These are phyloP conservation scores for Tachysurus vachellii DNA, from an alignment of 2,113 vertebrate genomes.

Conservation along the genomic window DNA sequence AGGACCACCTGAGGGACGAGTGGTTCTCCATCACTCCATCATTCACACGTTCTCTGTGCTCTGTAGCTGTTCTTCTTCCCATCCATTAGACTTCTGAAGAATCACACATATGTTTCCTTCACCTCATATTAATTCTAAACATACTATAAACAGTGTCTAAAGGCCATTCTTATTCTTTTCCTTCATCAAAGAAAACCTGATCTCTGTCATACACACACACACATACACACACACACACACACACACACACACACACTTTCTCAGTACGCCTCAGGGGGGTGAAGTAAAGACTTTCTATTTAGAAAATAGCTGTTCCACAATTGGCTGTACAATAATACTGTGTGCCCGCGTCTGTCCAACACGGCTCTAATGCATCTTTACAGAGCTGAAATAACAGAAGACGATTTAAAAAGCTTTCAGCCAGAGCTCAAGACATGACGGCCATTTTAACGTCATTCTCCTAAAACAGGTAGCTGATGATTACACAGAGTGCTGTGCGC, in stretches of 20 bases:
- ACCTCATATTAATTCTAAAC: neutral
- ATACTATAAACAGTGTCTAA: neutral
- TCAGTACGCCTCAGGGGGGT: neutral
- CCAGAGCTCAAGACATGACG: neutral
- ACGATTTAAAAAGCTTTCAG: conserved; percentile 38
- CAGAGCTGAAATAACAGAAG: conserved; percentile 33
- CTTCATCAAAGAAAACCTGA: neutral
- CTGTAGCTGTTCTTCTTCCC: neutral
- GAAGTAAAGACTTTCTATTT: conserved; percentile 4
- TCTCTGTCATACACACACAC: neutral
- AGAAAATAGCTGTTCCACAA: conserved; percentile 18
- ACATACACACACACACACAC: conserved; percentile 14
- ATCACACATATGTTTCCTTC: neutral
- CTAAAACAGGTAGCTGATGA: conserved; percentile 11
- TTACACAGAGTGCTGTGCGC: neutral
- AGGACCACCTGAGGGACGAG: neutral
- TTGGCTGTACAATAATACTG: neutral
- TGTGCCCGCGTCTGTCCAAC: neutral
- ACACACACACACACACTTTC: conserved; percentile 10
- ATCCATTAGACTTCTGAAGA: too few species aligned
- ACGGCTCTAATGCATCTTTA: conserved; percentile 20
- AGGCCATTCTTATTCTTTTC: neutral
- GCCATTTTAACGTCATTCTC: neutral
- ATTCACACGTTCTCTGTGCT: neutral
- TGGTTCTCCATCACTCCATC: neutral